Evolutionary conservation across 2,888 invertebrate genomes (phyloP).

Genomic region (Drosophila infuscata): DNA sequence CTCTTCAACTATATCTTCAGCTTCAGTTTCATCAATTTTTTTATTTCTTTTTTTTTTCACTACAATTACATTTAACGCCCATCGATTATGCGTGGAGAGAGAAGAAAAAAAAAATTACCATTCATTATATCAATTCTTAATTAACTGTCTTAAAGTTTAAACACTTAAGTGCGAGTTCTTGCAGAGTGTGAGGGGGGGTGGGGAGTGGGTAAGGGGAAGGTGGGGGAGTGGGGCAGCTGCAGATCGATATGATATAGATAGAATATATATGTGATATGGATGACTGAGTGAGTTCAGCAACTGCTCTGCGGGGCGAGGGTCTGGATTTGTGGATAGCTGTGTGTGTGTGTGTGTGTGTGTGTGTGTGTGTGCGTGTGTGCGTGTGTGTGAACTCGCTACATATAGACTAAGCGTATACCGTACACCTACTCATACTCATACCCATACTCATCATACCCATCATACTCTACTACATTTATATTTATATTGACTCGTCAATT

Average conservation of each 20-base stretch:
- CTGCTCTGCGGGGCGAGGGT: conserved; percentile 6
- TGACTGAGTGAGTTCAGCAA: conserved; percentile 27
- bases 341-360: neutral
- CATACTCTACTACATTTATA: conserved; percentile 16
- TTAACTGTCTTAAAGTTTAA: conserved; percentile 63
- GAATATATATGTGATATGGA: conserved; percentile 42
- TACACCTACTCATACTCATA: conserved; percentile 35
- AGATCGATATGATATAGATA: conserved; percentile 48
- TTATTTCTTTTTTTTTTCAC: conserved; percentile 1
- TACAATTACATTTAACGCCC: conserved; percentile 38
- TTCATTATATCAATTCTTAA: conserved; percentile 43
- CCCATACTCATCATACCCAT: conserved; percentile 20
- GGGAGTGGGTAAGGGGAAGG: neutral
- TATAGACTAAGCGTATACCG: conserved; percentile 58
- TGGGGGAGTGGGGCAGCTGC: neutral
- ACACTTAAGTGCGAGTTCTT: conserved; percentile 60
- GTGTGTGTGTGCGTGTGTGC: neutral
- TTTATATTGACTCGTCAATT: conserved; percentile 41
- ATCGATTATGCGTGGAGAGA: conserved; percentile 18
- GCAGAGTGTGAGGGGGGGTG: conserved; percentile 6
- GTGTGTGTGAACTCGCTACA: conserved; percentile 47
- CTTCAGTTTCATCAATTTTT: neutral
- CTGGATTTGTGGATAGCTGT: neutral
- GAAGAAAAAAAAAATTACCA: conserved; percentile 42
- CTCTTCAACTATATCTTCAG: neutral